phyloP scores from a whole-genome alignment of 1,140 invertebrate genomes.

The Conus ventricosus region DNA sequence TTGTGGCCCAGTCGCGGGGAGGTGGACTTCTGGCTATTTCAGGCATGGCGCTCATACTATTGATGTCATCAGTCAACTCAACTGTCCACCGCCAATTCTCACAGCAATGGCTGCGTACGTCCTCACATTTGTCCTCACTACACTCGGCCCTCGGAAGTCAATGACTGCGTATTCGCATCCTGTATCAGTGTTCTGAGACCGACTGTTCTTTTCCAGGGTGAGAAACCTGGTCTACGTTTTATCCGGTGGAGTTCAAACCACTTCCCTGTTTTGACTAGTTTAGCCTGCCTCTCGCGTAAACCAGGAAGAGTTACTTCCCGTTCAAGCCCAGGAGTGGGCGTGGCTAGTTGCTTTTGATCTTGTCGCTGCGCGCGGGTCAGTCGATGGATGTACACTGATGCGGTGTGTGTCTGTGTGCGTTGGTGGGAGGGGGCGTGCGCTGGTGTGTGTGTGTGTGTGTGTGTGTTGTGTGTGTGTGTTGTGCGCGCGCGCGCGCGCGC shows the following conservation, averaged over 20 bases:
- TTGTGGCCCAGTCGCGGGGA: constrained; percentile 44
- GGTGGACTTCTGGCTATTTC: constrained; percentile 37
- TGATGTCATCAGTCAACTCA: background rate
- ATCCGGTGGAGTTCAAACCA: background rate
- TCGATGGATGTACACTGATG: no score
- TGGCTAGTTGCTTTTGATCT: background rate
- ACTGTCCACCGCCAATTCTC: background rate
- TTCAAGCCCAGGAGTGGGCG: constrained; percentile 5
- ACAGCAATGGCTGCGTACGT: background rate
- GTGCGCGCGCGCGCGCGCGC: no score
- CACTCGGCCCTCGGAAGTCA: background rate
- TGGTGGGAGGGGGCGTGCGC: no score
- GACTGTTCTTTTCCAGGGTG: no score
- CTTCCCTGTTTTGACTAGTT: constrained; percentile 7
- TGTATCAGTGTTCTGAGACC: no score
- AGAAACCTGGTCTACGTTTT: background rate
- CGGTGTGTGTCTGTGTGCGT: background rate
- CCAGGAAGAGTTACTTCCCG: constrained; percentile 33
- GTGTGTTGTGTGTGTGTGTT: no score
- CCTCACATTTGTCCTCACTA: background rate
- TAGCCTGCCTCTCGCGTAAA: background rate
- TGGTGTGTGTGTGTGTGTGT: no score
- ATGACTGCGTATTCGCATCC: background rate
- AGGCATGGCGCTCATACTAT: constrained; percentile 48
- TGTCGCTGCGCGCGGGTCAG: background rate